These are phyloP conservation scores for Andrena chrysosceles DNA, from an alignment of 2,888 invertebrate genomes.

Conservation along the genomic window DNA sequence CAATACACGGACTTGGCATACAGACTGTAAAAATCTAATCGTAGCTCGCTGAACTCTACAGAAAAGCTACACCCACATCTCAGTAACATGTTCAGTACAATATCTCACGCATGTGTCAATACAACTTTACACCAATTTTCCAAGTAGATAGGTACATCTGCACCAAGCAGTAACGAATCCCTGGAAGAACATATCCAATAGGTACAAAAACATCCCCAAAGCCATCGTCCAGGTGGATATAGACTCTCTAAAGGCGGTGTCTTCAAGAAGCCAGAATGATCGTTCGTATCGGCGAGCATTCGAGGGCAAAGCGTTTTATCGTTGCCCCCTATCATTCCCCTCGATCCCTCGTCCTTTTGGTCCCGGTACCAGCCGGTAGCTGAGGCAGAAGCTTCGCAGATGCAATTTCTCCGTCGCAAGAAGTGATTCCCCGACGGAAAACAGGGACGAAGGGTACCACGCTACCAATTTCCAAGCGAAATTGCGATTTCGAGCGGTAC, in stretches of 20 bases:
- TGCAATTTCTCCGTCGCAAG: constrained; percentile 47
- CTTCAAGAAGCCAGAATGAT: constrained; percentile 61
- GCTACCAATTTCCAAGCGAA: constrained; percentile 29
- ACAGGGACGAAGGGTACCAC: neutral
- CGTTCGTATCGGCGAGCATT: constrained; percentile 45
- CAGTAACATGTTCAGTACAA: too few species aligned
- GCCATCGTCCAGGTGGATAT: neutral
- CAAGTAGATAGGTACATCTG: too few species aligned
- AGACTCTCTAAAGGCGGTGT: constrained; percentile 23
- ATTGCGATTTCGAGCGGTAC: constrained; percentile 30
- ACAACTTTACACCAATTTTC: too few species aligned
- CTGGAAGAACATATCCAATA: neutral
- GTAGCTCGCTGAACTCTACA: too few species aligned
- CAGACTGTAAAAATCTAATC: too few species aligned
- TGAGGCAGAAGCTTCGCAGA: constrained; percentile 34
- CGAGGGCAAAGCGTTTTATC: constrained; percentile 69
- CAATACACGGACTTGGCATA: neutral
- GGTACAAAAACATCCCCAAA: neutral
- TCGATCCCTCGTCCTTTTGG: constrained; percentile 38
- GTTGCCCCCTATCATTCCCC: constrained; percentile 45
- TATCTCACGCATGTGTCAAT: too few species aligned
- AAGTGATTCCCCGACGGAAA: constrained; percentile 9
- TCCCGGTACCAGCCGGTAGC: constrained; percentile 39
- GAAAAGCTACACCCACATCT: too few species aligned
- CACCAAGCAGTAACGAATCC: neutral